Evolutionary conservation across 2,113 vertebrate genomes (phyloP), one percentile per base, ranked within the genome.

Genomic region (Peromyscus californicus): DNA sequence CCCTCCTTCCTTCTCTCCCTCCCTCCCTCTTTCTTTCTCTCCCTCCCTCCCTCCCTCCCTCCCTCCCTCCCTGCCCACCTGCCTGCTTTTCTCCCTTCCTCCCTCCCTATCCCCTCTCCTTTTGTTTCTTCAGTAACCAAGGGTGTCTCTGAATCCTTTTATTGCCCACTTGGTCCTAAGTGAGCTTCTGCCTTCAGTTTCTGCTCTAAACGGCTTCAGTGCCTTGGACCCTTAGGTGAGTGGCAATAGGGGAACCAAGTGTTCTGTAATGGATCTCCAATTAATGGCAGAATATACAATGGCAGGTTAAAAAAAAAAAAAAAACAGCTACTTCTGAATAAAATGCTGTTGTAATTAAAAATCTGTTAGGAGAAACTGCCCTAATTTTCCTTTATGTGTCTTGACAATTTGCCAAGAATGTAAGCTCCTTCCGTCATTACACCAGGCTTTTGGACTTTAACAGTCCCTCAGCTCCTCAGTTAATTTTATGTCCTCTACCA

Each of bases 281-380:
- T 89, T 89, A 82, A 16, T 39, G 79, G 17, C 51, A 82, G 42
- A 57, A 96, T 96, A 83, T 65, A 78, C 45, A 96, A 88, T 74
- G 0, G 13, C 80, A 13, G 33, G 11, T 69, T 26, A 85, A 51
- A 42, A 39, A 94, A 89, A n/a, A 94, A 89, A n/a, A n/a, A 76
- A 74, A 67, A 63, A 80, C 69, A 97, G 75, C 42, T 42, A 74
- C 31, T 79, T 87, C 98, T 96, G 87, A 95, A 92, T 97, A 90
- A 96, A 97, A 97, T 72, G 57, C 48, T 94, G 59, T 92, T 93
- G 70, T 96, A 98, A 96, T 97, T 97, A 98, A 98, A 96, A 98
- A 94, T 92, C 54, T 96, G 42, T 93, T 97, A 94, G 48, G 63
- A 97, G 96, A 93, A 97, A 70, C n/a, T 74, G 16, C 65, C 4